These are phyloP conservation scores for Argyresthia goedartella DNA, from an alignment of 2,888 invertebrate species.

Conservation along the genomic window DNA sequence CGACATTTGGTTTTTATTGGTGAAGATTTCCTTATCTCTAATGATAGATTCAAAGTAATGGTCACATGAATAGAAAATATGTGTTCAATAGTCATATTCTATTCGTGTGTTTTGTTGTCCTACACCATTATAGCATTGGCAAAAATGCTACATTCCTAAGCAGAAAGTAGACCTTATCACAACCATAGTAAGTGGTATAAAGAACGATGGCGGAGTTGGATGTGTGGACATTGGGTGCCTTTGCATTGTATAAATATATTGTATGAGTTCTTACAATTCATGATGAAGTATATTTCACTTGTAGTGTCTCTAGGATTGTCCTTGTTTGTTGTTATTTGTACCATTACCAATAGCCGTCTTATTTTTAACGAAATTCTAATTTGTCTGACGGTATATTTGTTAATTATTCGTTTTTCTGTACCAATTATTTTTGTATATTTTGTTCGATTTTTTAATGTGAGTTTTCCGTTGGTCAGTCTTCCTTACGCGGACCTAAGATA, in stretches of 20 bases:
- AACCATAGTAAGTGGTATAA: neutral
- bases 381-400: neutral
- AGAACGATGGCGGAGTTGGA: neutral
- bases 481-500: no score
- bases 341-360: neutral
- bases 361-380: neutral
- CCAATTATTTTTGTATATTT: neutral
- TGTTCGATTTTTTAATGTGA: neutral
- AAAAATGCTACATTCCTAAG: no score
- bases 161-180: no score
- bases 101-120: no score
- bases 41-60: no score
- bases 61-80: no score
- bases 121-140: no score
- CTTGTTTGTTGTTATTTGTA: neutral
- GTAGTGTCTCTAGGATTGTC: neutral
- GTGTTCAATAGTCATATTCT: no score
- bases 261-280: neutral
- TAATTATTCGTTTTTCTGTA: neutral
- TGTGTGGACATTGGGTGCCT: slow-evolving; percentile 13
- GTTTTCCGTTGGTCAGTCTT: no score
- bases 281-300: neutral
- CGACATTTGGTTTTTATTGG: no score
- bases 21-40: no score
- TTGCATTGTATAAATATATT: slow-evolving; percentile 4